phyloP scores from a whole-genome alignment of 2,888 invertebrate genomes.

The Palloptera scutellata region DNA sequence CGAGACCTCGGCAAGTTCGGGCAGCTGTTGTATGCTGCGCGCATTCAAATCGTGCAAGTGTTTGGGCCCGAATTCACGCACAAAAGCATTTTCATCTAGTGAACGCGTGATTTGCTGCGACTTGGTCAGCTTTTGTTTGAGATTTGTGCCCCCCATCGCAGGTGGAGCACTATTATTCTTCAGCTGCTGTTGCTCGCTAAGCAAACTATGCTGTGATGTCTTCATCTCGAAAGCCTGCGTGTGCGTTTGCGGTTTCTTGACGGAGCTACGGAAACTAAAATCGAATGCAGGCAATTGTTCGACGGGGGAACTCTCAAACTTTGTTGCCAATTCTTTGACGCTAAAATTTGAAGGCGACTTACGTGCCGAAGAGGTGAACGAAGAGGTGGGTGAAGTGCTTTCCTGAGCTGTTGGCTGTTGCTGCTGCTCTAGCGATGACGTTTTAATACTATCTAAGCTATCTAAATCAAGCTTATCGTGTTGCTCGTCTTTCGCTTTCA shows the following conservation, averaged over 20 bases:
- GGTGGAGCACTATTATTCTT: slow-evolving; percentile 16
- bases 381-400: background rate
- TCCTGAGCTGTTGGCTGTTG: slow-evolving; percentile 40
- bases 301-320: slow-evolving; percentile 71
- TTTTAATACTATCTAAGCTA: slow-evolving; percentile 53
- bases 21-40: slow-evolving; percentile 55
- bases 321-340: slow-evolving; percentile 71
- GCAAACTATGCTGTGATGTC: slow-evolving; percentile 19
- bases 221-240: slow-evolving; percentile 30
- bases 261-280: slow-evolving; percentile 58
- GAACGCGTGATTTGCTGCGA: slow-evolving; percentile 72
- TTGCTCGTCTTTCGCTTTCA: slow-evolving; percentile 29
- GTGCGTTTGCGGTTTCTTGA: slow-evolving; percentile 43
- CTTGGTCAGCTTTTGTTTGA: slow-evolving; percentile 67
- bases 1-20: slow-evolving; percentile 47
- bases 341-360: slow-evolving; percentile 66
- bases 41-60: slow-evolving; percentile 55
- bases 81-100: slow-evolving; percentile 77
- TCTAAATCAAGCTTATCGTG: slow-evolving; percentile 48
- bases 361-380: slow-evolving; percentile 37
- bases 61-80: slow-evolving; percentile 71
- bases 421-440: slow-evolving; percentile 39
- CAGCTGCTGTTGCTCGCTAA: slow-evolving; percentile 11
- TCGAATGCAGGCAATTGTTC: slow-evolving; percentile 69
- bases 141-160: slow-evolving; percentile 2